A percentile compares a stretch with the other conserved stretches of the same genome.
Conservation (phyloP, 2,113 vertebrate genomes). For the Machaerirhynchus nigripectus region DNA sequence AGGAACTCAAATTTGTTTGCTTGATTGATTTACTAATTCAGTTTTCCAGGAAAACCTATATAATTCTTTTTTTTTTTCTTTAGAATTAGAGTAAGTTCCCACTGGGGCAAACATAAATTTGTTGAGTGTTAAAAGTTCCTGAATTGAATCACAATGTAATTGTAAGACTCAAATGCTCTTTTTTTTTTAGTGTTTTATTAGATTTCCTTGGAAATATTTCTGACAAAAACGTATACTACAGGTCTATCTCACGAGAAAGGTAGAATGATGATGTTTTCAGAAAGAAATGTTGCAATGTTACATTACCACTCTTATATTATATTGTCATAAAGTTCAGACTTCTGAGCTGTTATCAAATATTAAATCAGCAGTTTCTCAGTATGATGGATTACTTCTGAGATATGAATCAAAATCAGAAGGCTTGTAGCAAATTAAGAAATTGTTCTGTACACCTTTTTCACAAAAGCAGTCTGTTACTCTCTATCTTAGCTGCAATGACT, state of each 20-base stretch:
- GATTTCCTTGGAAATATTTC: background rate
- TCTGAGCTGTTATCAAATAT: background rate
- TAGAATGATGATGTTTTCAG: background rate
- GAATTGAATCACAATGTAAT: background rate
- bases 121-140: background rate
- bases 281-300: background rate
- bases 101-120: background rate
- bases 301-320: background rate
- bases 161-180: background rate
- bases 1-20: background rate
- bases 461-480: background rate
- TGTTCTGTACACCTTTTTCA: background rate
- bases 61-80: background rate
- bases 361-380: constrained; percentile 31
- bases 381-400: background rate
- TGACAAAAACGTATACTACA: background rate
- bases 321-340: background rate
- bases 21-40: background rate
- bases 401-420: background rate
- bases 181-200: background rate
- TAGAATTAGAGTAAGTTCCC: background rate
- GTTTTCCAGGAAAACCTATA: background rate
- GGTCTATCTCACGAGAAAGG: background rate
- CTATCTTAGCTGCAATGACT: background rate
- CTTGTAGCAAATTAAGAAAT: background rate